Base-by-base conservation (phyloP, 2,797 vertebrate species). In the Coendou prehensilis region DNA sequence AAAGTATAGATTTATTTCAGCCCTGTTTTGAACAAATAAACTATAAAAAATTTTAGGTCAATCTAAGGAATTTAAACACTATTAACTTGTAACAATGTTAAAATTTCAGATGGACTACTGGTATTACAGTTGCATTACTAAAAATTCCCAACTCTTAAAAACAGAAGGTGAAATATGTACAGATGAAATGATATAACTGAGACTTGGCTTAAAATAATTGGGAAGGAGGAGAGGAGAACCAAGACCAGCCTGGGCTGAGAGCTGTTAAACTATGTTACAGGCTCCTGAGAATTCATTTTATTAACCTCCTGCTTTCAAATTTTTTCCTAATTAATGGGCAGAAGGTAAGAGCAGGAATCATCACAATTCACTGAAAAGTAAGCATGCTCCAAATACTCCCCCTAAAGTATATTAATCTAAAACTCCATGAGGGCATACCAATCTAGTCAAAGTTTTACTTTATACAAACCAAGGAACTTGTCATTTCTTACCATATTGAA, bases 401-500 rank as follows among this genome's bases (percentile, higher is more conserved):
- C 33, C 61, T 8, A 89, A 96, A 88, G 33, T 82, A 64, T 20
- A 41, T 63, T 28, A 92, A 61, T 71, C 17, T 45, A 57, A 93
- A 76, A 91, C 57, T 11, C 11, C 50, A 57, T 1, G 9, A 96
- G 18, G 69, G 2, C 56, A 41, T 26, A 47, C 3, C 20, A 13
- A 2, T 82, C 20, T 92, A 78, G 96, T 17, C 26, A 57, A 95
- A 54, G n/a, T 94, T 97, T 95, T 15, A 89, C 54, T 95, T 71
- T 9, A 79, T 47, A 94, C 82, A 96, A 98, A 97, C 83, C 54
- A 41, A 94, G 64, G 85, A 50, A 89, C 56, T 82, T 89, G n/a
- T 64, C 82, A 95, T 98, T 89, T 93, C 97, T 99, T 98, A 99
- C 99, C 99, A 99, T 98, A 99, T 99, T 4, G 99, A 99, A 94